Conservation (phyloP, 2,797 vertebrate genomes). For the Cheirogaleus major region DNA sequence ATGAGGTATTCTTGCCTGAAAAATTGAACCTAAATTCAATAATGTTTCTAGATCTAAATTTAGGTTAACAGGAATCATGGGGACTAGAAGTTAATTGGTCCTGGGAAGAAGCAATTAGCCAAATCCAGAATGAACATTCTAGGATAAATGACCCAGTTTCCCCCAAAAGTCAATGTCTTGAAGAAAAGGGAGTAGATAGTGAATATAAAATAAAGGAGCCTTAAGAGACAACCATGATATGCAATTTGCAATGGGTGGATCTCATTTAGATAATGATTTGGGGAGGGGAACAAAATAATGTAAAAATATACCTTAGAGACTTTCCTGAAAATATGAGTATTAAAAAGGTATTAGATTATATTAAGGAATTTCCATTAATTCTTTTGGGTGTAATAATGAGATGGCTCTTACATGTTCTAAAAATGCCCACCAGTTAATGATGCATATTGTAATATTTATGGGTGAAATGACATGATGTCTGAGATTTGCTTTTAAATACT, state of each 20-base stretch:
- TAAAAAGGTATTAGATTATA: background rate
- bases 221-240: background rate
- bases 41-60: background rate
- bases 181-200: background rate
- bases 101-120: background rate
- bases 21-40: background rate
- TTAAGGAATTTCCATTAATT: background rate
- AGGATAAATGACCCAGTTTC: background rate
- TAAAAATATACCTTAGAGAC: background rate
- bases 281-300: background rate
- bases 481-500: conserved; percentile 9
- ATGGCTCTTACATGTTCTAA: background rate
- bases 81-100: background rate
- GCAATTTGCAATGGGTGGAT: background rate
- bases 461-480: background rate
- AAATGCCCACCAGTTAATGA: background rate
- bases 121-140: background rate
- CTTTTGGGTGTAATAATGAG: background rate
- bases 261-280: background rate
- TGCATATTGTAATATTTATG: background rate
- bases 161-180: background rate
- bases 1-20: background rate
- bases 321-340: background rate
- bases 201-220: background rate
- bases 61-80: background rate